Base-by-base conservation (phyloP, 2,888 invertebrate species). In the Linnaemya vulpina region DNA sequence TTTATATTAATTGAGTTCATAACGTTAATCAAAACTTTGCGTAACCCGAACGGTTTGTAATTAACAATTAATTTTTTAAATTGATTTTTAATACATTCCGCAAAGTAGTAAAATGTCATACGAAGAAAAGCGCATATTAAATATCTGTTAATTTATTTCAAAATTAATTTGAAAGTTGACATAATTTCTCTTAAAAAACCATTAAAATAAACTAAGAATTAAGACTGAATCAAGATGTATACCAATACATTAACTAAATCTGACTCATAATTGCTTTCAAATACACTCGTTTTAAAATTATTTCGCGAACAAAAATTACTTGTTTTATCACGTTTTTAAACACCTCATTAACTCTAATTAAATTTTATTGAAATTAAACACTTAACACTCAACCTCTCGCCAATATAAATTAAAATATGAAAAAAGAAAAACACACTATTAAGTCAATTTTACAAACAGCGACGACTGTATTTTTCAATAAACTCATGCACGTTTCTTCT, bases 321-420 rank as follows among this genome's bases (percentile, higher is more conserved):
- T n/a, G 35, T 79, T 55, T 73, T 49, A 63, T 38, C 49, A 60
- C 15, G 38, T 58, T 75, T 75, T 70, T 80, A 76, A 82, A 71
- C 84, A 76, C 80, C 63, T 80, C 76, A 80, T 76, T 84, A 62
- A 80, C 73, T 78, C 70, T 58, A 78, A 85, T 84, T 81, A 78
- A 82, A 60, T 49, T 73, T 76, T 77, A 73, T 62, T 76, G 71
- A 35, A 60, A 51, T 60, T 58, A 67, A 77, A 68, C 55, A 17
- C 20, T 35, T 62, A 68, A 38, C 58, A 65, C 46, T 51, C 9
- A 51, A 58, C 9, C 75, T 46, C 17, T 13, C 38, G 53, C 51
- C 25, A 58, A 73, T 60, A 53, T 11, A 70, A 60, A 53, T 46
- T 65, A n/a, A 25, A 17, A 17, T 10, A 10, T 35, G 5, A 40